Base-by-base conservation (phyloP, 2,113 vertebrate species). In the Mixornis gularis region DNA sequence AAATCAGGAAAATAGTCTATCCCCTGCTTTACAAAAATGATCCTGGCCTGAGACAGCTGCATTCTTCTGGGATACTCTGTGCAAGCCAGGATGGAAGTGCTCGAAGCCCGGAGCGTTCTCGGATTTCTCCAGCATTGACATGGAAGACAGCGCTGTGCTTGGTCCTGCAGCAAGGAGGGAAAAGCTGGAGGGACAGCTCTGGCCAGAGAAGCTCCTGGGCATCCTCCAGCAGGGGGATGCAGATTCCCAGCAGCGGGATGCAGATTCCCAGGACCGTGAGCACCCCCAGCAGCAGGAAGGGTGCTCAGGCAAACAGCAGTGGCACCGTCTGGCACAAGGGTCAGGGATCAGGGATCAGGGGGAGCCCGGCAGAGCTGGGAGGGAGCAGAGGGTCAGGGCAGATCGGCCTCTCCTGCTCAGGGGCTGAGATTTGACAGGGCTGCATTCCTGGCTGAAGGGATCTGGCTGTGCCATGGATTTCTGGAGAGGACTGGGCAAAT, bases 351-450 rank as follows among this genome's bases (percentile, higher is more conserved):
- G 60, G 69, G 92, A 59, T 93, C 90, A 93, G 64, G 22, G 70
- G 51, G 65, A 55, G 32, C 38, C 1, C 3, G 15, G 90, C 36
- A 1, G 41, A 19, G 92, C 80, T 51, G 80, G 77, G n/a, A 38
- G 63, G 78, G 89, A 92, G 85, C 91, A 87, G 89, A 72, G 91
- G 93, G 93, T 91, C 95, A 95, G 81, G 90, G 87, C 81, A 89
- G 70, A 72, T 58, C 38, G 30, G 26, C 3, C 6, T 44, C 85
- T 76, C 70, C 94, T 58, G 87, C 84, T 91, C 5, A 0, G 60
- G 46, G 89, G 83, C 91, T 94, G 93, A 95, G 81, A 79, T 94
- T 92, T 94, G 92, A 62, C 94, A 94, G 91, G 95, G 77, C 94
- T 19, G 90, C 95, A 94, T 95, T 95, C 95, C 93, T 95, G 89